Conservation (phyloP, 2,113 vertebrate species). For the Lepisosteus osseus region DNA sequence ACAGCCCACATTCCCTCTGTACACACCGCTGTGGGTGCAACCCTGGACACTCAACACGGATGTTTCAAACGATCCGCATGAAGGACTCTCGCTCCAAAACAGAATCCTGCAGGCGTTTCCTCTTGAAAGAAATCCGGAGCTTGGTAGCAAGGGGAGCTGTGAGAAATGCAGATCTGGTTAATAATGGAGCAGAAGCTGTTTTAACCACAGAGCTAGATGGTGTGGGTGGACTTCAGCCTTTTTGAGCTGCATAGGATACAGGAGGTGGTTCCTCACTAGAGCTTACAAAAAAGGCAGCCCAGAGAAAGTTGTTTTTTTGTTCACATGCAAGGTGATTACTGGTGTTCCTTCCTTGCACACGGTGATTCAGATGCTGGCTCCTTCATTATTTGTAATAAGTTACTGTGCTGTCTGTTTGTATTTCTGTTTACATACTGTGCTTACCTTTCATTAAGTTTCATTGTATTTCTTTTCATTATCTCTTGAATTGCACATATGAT, state of each 20-base stretch:
- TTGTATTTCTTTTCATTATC: too few relatives aligned
- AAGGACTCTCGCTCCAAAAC: neutral
- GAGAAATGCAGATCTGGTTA: too few relatives aligned
- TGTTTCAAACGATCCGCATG: too few relatives aligned
- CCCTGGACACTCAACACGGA: neutral
- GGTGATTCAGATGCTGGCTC: too few relatives aligned
- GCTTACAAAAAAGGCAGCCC: slow-evolving; percentile 4
- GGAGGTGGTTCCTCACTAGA: neutral
- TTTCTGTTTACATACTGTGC: too few relatives aligned
- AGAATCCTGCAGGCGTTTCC: neutral
- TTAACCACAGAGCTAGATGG: neutral
- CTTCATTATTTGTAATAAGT: too few relatives aligned
- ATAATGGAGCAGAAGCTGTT: too few relatives aligned
- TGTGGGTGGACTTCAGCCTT: neutral
- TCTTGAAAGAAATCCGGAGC: neutral
- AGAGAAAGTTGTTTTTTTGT: neutral
- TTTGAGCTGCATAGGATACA: neutral
- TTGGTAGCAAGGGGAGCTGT: neutral
- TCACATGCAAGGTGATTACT: too few relatives aligned
- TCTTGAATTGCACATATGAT: too few relatives aligned
- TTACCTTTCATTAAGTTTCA: too few relatives aligned
- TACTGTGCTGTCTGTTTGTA: too few relatives aligned
- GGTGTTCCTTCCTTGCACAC: too few relatives aligned
- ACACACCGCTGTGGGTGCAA: neutral
- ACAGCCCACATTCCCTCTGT: neutral